A percentile compares a stretch with the other conserved stretches of the same genome.
Evolutionary conservation across 1,140 invertebrate genomes (phyloP).

Genomic region (Zaprionus lachaisei): DNA sequence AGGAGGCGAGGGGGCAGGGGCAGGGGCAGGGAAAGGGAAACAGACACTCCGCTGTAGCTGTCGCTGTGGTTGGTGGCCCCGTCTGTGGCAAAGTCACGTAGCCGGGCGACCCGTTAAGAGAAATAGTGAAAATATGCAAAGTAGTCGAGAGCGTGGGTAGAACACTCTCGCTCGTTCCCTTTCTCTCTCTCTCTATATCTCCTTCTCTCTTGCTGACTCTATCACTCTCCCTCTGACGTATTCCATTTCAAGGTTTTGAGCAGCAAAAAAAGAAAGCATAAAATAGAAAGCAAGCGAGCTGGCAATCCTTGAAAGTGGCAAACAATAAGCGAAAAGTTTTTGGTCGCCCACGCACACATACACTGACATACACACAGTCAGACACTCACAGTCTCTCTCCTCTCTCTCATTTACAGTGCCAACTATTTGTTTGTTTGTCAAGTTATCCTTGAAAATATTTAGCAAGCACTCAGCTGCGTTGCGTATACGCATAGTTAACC

Average conservation of each 20-base stretch:
- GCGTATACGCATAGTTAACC: constrained; percentile 78
- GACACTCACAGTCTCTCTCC: constrained; percentile 8
- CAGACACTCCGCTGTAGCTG: constrained; percentile 10
- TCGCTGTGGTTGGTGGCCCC: constrained; percentile 7
- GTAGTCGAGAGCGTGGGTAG: constrained; percentile 40
- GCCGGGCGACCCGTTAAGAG: constrained; percentile 58
- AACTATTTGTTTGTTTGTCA: constrained; percentile 59
- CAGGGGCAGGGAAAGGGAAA: background rate
- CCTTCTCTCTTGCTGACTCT: background rate
- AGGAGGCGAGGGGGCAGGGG: background rate
- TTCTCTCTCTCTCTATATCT: background rate
- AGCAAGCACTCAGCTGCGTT: constrained; percentile 69
- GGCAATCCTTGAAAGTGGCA: constrained; percentile 53
- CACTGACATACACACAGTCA: constrained; percentile 1
- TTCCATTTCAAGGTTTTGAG: constrained; percentile 70
- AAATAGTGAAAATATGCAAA: constrained; percentile 81
- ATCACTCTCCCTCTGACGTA: constrained; percentile 39
- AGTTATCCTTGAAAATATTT: constrained; percentile 81
- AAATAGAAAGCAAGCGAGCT: constrained; percentile 47
- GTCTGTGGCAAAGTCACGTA: constrained; percentile 63
- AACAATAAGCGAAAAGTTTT: constrained; percentile 77
- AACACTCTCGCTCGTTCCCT: background rate
- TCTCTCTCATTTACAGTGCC: constrained; percentile 3
- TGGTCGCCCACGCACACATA: constrained; percentile 35
- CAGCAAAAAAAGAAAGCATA: constrained; percentile 16